Evolutionary conservation across 2,113 vertebrate species (phyloP).

Genomic region (Lutjanus erythropterus): DNA sequence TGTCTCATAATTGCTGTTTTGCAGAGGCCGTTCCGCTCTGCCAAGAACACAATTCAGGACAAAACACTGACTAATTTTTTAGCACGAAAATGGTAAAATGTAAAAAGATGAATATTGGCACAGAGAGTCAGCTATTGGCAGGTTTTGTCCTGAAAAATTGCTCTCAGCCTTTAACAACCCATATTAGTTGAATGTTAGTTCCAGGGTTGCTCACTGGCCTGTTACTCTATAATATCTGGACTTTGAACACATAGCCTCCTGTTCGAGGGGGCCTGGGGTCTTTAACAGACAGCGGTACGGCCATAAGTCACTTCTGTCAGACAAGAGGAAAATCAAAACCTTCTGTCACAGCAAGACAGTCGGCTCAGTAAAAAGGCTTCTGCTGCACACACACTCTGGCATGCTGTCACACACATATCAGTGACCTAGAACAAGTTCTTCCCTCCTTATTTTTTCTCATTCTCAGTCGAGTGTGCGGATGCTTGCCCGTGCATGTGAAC

Average conservation of each 20-base stretch:
- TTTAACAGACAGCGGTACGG: conserved; percentile 55
- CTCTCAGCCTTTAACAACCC: conserved; percentile 24
- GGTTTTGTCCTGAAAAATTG: conserved; percentile 26
- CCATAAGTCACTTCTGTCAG: conserved; percentile 70
- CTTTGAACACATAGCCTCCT: conserved; percentile 31
- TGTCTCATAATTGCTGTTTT: conserved; percentile 67
- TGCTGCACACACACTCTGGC: conserved; percentile 54
- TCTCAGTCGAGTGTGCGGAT: conserved; percentile 26
- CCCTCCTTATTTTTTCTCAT: conserved; percentile 47
- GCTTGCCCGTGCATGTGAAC: conserved; percentile 37
- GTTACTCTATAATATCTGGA: background rate
- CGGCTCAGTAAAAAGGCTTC: conserved; percentile 46
- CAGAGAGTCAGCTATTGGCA: conserved; percentile 34
- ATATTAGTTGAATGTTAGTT: conserved; percentile 22
- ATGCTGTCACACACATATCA: conserved; percentile 55
- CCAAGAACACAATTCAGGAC: conserved; percentile 64
- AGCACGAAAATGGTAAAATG: conserved; percentile 50
- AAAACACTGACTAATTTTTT: conserved; percentile 53
- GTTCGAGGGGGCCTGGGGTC: conserved; percentile 43
- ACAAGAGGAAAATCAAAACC: conserved; percentile 70
- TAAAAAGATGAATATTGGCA: conserved; percentile 54
- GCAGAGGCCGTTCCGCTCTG: conserved; percentile 40
- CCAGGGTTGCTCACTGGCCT: conserved; percentile 16
- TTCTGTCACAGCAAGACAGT: conserved; percentile 57
- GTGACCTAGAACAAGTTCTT: conserved; percentile 64